A percentile compares a stretch with the other conserved stretches of the same genome.
These are phyloP conservation scores for Aradophagus sp. DNA, from an alignment of 1,140 invertebrate species.

Conservation along the genomic window DNA sequence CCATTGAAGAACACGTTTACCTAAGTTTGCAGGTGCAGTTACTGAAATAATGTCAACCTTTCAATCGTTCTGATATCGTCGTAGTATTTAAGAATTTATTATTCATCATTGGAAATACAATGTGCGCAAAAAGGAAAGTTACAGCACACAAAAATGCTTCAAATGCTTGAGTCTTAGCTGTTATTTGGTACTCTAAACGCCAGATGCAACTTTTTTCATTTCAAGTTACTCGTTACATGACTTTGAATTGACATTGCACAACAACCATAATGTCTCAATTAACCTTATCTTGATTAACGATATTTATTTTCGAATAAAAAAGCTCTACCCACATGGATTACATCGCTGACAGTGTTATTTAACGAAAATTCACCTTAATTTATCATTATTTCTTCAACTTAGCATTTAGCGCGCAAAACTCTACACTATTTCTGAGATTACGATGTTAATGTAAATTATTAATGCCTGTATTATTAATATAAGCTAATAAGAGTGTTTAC, in stretches of 20 bases:
- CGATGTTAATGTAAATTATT: no score
- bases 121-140: slow-evolving; percentile 30
- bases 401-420: no score
- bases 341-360: slow-evolving; percentile 27
- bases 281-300: slow-evolving; percentile 52
- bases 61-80: slow-evolving; percentile 44
- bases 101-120: slow-evolving; percentile 41
- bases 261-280: slow-evolving; percentile 53
- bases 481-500: slow-evolving; percentile 9
- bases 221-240: slow-evolving; percentile 52
- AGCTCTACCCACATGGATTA: slow-evolving; percentile 25
- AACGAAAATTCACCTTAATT: slow-evolving; percentile 9
- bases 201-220: slow-evolving; percentile 56
- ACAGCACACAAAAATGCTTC: slow-evolving; percentile 45
- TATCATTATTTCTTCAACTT: no score
- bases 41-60: slow-evolving; percentile 49
- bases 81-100: slow-evolving; percentile 49
- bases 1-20: slow-evolving; percentile 45
- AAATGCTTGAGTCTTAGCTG: slow-evolving; percentile 44
- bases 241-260: slow-evolving; percentile 44
- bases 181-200: slow-evolving; percentile 40
- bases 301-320: slow-evolving; percentile 47
- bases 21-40: slow-evolving; percentile 48
- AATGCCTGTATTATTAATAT: no score
- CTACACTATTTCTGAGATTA: no score